phyloP scores from a whole-genome alignment of 2,113 vertebrate genomes.

The Gasterosteus aculeatus region DNA sequence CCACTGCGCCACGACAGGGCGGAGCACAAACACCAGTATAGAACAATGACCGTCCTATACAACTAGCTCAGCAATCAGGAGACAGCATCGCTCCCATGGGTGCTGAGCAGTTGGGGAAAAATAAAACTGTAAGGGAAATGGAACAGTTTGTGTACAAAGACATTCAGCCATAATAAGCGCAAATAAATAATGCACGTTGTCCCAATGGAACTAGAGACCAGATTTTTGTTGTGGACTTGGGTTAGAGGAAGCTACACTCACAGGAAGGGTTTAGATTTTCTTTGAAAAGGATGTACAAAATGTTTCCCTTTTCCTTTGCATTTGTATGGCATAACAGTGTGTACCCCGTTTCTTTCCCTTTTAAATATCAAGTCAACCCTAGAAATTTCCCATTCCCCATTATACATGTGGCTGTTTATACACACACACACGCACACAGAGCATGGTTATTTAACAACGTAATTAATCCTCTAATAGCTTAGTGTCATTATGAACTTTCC shows the following conservation, averaged over 20 bases:
- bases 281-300: conserved; percentile 15
- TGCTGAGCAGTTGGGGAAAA: conserved; percentile 51
- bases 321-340: background rate
- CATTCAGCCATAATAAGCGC: conserved; percentile 17
- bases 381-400: conserved; percentile 45
- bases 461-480: conserved; percentile 55
- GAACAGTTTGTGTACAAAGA: conserved; percentile 20
- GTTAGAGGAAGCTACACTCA: conserved; percentile 27
- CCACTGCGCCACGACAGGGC: conserved; percentile 38
- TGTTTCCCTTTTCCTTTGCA: conserved; percentile 4
- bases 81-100: conserved; percentile 59
- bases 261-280: background rate
- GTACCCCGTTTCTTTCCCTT: background rate
- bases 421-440: conserved; percentile 10
- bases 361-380: conserved; percentile 17
- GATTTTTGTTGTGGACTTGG: conserved; percentile 38
- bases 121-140: conserved; percentile 38
- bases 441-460: conserved; percentile 45
- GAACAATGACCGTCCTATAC: conserved; percentile 54
- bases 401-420: conserved; percentile 38
- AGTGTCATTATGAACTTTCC: conserved; percentile 63
- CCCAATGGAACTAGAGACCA: conserved; percentile 30
- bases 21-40: conserved; percentile 26
- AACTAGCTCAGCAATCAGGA: conserved; percentile 64
- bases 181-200: conserved; percentile 22